Evolutionary conservation across 2,113 vertebrate genomes (phyloP).

Genomic region (Ailuropoda melanoleuca): DNA sequence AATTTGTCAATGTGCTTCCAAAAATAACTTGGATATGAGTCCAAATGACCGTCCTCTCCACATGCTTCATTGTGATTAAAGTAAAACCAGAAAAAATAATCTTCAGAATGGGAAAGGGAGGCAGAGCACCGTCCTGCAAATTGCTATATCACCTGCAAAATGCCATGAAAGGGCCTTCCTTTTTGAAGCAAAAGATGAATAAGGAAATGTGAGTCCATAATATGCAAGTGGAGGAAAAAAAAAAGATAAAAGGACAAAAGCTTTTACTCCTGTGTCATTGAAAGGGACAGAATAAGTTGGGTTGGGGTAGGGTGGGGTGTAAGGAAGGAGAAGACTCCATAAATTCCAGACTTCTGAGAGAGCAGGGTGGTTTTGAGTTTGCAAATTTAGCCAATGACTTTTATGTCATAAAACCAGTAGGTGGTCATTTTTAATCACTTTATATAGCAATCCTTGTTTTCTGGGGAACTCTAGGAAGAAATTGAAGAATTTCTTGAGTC

Average conservation of each 20-base stretch:
- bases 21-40: constrained; percentile 82
- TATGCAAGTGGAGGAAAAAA: constrained; percentile 38
- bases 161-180: constrained; percentile 60
- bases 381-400: background rate
- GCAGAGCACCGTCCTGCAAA: constrained; percentile 55
- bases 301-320: background rate
- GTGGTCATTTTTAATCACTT: background rate
- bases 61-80: constrained; percentile 74
- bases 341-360: background rate
- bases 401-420: background rate
- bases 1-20: constrained; percentile 79
- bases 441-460: background rate
- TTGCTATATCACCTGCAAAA: constrained; percentile 57
- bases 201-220: constrained; percentile 43
- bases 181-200: constrained; percentile 61
- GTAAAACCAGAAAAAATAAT: constrained; percentile 53
- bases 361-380: background rate
- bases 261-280: background rate
- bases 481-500: background rate
- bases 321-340: background rate
- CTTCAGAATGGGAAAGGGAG: constrained; percentile 66
- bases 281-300: background rate
- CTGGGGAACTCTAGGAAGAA: background rate
- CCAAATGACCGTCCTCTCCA: constrained; percentile 74
- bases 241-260: background rate